Base-by-base conservation (phyloP, 2,888 invertebrate species). In the Lasioglossum pauxillum region DNA sequence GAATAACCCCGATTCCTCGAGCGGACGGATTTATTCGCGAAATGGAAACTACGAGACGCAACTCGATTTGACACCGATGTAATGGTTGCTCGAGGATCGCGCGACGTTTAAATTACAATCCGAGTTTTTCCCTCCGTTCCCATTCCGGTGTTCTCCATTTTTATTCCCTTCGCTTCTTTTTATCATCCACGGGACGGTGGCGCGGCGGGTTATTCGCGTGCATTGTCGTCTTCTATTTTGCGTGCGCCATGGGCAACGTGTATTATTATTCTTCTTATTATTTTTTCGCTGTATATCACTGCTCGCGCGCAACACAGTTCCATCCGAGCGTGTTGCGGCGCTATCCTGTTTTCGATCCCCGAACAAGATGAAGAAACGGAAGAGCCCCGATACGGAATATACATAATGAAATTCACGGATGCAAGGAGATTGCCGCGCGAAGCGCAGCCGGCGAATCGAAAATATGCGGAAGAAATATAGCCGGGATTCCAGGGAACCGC, bases 391-490 rank as follows among this genome's bases (percentile, higher is more conserved):
- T 72, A 81, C 80, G 75, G 78, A 78, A 84, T 80, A 80, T 84
- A 53, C 75, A 81, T 87, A 86, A 87, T 86, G 87, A 86, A 87
- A 87, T 87, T 87, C 87, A 82, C 82, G 76, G 75, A 69, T 44
- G 73, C 81, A 64, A 38, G 82, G 82, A 83, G 80, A 85, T 86
- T 78, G 82, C 86, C 75, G 81, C 85, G 86, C 38, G 86, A 85
- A 85, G 76, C 75, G 73, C 77, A 82, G 82, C 64, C 77, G 83
- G 79, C 71, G 85, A 85, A 88, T 88, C 88, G 88, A 83, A 88
- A 88, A 88, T 88, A 88, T 83, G 83, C 83, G 88, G 87, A 87
- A 83, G 87, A 83, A 86, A 86, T 86, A 80, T 80, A 82, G 75
- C 80, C 46, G 78, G 83, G 83, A 86, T 83, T 80, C 78, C 78